Evolutionary conservation across 2,797 vertebrate genomes (phyloP), one percentile per base, ranked within the genome.

Genomic region (Scomberomorus guttatus): DNA sequence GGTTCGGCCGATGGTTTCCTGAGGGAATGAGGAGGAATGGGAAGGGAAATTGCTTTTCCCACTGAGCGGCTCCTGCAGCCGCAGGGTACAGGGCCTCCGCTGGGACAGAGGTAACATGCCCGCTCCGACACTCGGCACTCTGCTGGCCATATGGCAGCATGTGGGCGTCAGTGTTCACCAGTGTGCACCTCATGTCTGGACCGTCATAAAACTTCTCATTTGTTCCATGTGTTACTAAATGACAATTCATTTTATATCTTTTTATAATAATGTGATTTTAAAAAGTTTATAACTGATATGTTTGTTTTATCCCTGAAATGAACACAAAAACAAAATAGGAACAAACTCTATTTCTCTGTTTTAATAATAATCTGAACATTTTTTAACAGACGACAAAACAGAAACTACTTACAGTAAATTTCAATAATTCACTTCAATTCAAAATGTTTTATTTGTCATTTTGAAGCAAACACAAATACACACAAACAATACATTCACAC

Each of bases 121-220:
- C 54, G 75, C 85, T 74, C 80, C 59, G 77, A 70, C 72, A 44
- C 80, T 69, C 80, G 8, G 78, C 79, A 18, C 91, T 84, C 87
- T 87, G 89, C 80, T 72, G 76, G 65, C 85, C 87, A 82, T 87
- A 90, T 87, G 90, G 86, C 89, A 83, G 84, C 89, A 88, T 87
- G 88, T 74, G 85, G 84, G 68, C 67, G 65, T 69, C 81, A 75
- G 56, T 37, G 66, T 73, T 80, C 51, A 55, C 34, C 57, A 34
- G 70, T 48, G 63, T 11, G 18, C 44, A 46, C 56, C 51, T 39
- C 54, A 14, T 12, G 72, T 72, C 71, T 54, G 76, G 75, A 66
- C 73, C 60, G 72, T 32, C 52, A 72, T 24, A 55, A 59, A 75
- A 84, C 85, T 75, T 58, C 42, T 32, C 48, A 37, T 27, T 42